Base-by-base conservation (phyloP, 2,113 vertebrate species). In the Urocolius indicus region DNA sequence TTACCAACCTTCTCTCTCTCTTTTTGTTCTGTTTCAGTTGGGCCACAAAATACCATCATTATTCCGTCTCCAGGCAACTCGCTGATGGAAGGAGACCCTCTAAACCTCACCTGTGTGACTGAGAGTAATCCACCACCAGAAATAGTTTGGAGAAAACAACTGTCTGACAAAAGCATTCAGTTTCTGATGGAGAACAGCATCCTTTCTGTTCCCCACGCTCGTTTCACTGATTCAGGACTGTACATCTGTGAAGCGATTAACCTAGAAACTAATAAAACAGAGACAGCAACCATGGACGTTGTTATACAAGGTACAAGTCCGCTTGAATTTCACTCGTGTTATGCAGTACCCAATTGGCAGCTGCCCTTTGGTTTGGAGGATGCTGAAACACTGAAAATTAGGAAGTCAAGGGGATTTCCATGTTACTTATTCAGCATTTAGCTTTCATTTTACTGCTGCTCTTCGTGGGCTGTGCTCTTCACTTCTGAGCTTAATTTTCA, bases 161-260 rank as follows among this genome's bases (percentile, higher is more conserved):
- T 45, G 21, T 49, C 73, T 71, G 49, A 93, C 20, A 41, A 52
- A 66, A 94, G 52, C 55, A 54, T 69, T 59, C 72, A 93, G 30
- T 49, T 45, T 46, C 61, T 95, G 49, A 36, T 30, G 68, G 71
- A 85, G 81, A 80, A 49, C 36, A 66, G 67, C 11, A 46, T 75
- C 11, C 72, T 97, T 87, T 90, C 18, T 62, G 84, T 98, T 92
- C 67, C 90, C 20, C 41, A 6, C 73, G 72, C 88, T 57, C 73
- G 1, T 74, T 90, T 96, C 68, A 86, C 30, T 79, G 88, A 97
- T 69, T 96, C 96, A 36, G 97, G 97, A 43, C 66, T 18, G 45
- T 97, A 97, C 54, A 91, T 91, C 41, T 98, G 97, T 96, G 95
- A 97, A 96, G 94, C 27, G 61, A 79, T 61, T 24, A 98, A 97